phyloP scores from a whole-genome alignment of 2,888 invertebrate species.

The Agrilus cyanescens region DNA sequence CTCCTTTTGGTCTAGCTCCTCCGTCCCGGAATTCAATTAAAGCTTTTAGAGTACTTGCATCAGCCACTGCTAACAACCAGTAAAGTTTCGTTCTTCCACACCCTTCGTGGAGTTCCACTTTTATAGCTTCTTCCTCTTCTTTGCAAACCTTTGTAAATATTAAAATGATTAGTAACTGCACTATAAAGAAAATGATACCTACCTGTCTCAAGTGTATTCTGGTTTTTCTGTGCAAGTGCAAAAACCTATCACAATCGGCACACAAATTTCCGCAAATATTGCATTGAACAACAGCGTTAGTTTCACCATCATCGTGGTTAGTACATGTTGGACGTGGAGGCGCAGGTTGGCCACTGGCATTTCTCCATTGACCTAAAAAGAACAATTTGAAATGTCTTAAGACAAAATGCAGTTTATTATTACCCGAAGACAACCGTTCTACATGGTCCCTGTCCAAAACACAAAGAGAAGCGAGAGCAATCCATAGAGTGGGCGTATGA shows the following conservation, averaged over 20 bases:
- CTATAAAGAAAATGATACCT: constrained; percentile 6
- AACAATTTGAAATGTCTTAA: neutral
- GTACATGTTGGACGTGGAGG: constrained; percentile 72
- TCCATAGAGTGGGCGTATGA: constrained; percentile 77
- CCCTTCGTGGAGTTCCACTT: constrained; percentile 92
- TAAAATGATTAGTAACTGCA: constrained; percentile 3
- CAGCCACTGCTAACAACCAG: constrained; percentile 88
- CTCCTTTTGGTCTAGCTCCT: constrained; percentile 37
- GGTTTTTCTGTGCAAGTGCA: constrained; percentile 84
- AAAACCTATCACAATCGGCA: constrained; percentile 88
- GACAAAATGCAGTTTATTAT: neutral
- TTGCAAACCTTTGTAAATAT: constrained; percentile 63
- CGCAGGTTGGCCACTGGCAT: constrained; percentile 44
- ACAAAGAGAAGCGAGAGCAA: constrained; percentile 85
- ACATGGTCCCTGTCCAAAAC: constrained; percentile 87
- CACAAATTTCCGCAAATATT: constrained; percentile 85
- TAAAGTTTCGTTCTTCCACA: constrained; percentile 93
- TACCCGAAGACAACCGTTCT: constrained; percentile 59
- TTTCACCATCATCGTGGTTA: constrained; percentile 94
- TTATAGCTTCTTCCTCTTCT: constrained; percentile 91
- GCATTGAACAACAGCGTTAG: constrained; percentile 86
- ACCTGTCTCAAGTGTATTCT: constrained; percentile 76
- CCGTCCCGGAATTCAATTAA: constrained; percentile 83
- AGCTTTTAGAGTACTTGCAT: constrained; percentile 84
- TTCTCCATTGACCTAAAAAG: constrained; percentile 63